Evolutionary conservation across 2,797 vertebrate genomes (phyloP).

Genomic region (Moxostoma hubbsi): DNA sequence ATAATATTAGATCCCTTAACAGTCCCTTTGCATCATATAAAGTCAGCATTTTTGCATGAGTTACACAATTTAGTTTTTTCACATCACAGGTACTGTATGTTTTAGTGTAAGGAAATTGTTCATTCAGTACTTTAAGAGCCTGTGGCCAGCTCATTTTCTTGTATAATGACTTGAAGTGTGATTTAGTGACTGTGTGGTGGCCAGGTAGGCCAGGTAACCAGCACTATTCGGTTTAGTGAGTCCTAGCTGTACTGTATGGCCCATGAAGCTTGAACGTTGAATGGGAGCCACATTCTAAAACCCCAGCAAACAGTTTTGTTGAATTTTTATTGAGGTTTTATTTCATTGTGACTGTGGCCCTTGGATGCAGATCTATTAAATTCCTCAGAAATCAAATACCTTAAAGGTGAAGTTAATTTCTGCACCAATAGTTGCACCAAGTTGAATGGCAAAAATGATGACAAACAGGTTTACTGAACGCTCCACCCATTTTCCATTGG

Average conservation of each 20-base stretch:
- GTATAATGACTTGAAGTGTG: conserved; percentile 41
- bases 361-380: not conserved
- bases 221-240: conserved; percentile 34
- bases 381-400: too few species aligned
- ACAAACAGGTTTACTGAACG: too few species aligned
- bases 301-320: conserved; percentile 25
- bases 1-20: not conserved
- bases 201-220: conserved; percentile 49
- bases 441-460: too few species aligned
- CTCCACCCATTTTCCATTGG: too few species aligned
- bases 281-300: conserved; percentile 34
- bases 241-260: conserved; percentile 16
- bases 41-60: not conserved
- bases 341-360: conserved; percentile 36
- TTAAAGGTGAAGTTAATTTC: too few species aligned
- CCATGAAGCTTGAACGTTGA: conserved; percentile 35
- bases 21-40: not conserved
- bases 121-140: conserved; percentile 16
- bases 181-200: conserved; percentile 44
- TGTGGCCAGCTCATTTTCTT: conserved; percentile 32
- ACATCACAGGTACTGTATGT: not conserved
- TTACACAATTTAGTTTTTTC: not conserved
- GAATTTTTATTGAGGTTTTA: conserved; percentile 43
- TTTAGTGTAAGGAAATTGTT: conserved; percentile 2
- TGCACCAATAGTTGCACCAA: too few species aligned